Conservation (phyloP, 2,888 invertebrate species). For the Epinotia bilunana region DNA sequence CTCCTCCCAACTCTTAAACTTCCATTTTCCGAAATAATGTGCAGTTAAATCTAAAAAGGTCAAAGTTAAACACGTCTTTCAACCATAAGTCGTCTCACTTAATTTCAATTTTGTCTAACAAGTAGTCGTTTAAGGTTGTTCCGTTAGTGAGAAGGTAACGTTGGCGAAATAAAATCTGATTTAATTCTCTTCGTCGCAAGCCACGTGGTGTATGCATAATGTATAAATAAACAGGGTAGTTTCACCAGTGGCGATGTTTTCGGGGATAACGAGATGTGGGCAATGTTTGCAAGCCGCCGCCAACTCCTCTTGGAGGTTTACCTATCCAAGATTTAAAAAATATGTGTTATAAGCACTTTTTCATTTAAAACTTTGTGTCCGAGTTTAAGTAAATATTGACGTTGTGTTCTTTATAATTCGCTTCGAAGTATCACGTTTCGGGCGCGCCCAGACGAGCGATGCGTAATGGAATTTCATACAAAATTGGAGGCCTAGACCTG, state of each 20-base stretch:
- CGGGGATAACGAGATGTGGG: constrained; percentile 21
- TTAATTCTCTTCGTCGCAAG: constrained; percentile 12
- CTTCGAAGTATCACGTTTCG: too few relatives aligned
- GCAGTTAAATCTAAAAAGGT: background rate
- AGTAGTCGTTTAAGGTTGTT: constrained; percentile 1
- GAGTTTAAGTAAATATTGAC: background rate
- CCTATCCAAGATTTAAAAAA: background rate
- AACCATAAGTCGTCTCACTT: background rate
- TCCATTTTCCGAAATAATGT: background rate
- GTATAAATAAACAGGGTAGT: constrained; percentile 31
- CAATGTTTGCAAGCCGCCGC: constrained; percentile 7
- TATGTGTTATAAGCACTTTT: background rate
- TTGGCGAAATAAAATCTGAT: constrained; percentile 31
- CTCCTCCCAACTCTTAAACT: background rate
- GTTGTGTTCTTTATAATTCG: too few relatives aligned
- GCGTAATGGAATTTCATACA: too few relatives aligned
- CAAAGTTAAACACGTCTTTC: background rate
- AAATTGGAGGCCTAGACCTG: too few relatives aligned
- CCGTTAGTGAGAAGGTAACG: background rate
- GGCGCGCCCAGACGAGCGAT: too few relatives aligned
- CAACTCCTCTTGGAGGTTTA: background rate
- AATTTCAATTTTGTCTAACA: background rate
- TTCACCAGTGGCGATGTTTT: constrained; percentile 21
- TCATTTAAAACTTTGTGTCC: background rate
- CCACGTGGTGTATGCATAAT: constrained; percentile 39